Percentiles rank a stretch among this genome's conserved stretches.
These are phyloP conservation scores for Chorisops tibialis DNA, from an alignment of 2,888 invertebrate species.

Conservation along the genomic window DNA sequence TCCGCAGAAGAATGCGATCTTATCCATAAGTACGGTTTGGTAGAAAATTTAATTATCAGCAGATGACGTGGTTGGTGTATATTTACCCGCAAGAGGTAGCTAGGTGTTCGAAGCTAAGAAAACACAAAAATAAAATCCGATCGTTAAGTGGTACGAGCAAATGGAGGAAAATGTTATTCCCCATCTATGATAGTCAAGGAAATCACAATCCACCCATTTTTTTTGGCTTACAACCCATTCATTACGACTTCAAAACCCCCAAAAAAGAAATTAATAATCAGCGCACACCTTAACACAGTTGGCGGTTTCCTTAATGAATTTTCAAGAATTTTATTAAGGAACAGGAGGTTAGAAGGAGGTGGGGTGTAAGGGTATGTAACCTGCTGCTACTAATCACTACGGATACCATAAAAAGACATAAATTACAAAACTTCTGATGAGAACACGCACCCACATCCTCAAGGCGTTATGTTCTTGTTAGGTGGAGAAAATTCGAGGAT, in stretches of 20 bases:
- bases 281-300: slow-evolving; percentile 19
- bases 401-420: slow-evolving; percentile 1
- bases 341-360: neutral
- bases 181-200: neutral
- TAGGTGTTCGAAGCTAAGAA: neutral
- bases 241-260: neutral
- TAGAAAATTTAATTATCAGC: slow-evolving; percentile 14
- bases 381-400: slow-evolving; percentile 17
- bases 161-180: neutral
- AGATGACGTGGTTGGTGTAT: slow-evolving; percentile 18
- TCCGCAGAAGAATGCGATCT: no score
- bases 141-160: neutral
- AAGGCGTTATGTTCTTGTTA: no score
- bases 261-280: slow-evolving; percentile 21
- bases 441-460: neutral
- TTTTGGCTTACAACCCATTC: neutral
- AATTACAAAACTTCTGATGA: slow-evolving; percentile 18
- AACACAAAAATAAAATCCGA: neutral
- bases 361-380: neutral
- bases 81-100: neutral
- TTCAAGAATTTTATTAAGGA: slow-evolving; percentile 16
- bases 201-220: neutral
- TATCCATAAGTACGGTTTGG: neutral
- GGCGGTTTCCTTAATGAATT: slow-evolving; percentile 22
- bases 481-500: no score